Base-by-base conservation (phyloP, 1,140 invertebrate genomes). In the Nasonia longicornis region DNA sequence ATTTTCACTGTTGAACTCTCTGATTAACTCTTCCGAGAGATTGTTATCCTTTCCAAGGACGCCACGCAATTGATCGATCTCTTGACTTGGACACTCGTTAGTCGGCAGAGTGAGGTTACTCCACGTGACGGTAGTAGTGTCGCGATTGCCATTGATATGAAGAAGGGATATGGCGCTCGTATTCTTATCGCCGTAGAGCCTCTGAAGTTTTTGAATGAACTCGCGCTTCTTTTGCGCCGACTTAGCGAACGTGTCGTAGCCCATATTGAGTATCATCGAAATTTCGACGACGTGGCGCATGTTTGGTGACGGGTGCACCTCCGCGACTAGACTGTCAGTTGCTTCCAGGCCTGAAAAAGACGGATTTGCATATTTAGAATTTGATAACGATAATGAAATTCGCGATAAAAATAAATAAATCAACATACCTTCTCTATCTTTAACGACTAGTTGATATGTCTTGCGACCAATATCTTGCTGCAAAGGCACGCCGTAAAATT, bases 401-500 rank as follows among this genome's bases (percentile, higher is more conserved):
- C 52, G 52, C 16, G 16, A 58, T 58, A 31, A 80, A 78, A 77
- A 74, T 77, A 67, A 29, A 26, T 70, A 67, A 66, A 2, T 69
- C 22, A 31, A 70, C 35, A 4, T 80, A 89, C 89, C 87, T 75
- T 88, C 85, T 81, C 85, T 89, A 77, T 90, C 90, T 2, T 85
- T 89, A 22, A 87, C 89, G 52, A 96, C 93, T 86, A 98, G 88
- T 82, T 96, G 93, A 88, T 97, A 98, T 84, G 96, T 94, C 79
- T 93, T 93, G 45, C 93, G 92, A 6, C 95, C 95, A 6, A 93
- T 91, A 87, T 97, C 94, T 3, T 90, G 89, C 29, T 69, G 45
- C 63, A 94, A 90, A 7, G 96, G 96, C 35, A 98, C 92, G 2
- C 97, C 97, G 88, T 94, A 97, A 87, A 98, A 97, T 91, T 97